Evolutionary conservation across 2,888 invertebrate species (phyloP).

Genomic region (Amitus sp.): DNA sequence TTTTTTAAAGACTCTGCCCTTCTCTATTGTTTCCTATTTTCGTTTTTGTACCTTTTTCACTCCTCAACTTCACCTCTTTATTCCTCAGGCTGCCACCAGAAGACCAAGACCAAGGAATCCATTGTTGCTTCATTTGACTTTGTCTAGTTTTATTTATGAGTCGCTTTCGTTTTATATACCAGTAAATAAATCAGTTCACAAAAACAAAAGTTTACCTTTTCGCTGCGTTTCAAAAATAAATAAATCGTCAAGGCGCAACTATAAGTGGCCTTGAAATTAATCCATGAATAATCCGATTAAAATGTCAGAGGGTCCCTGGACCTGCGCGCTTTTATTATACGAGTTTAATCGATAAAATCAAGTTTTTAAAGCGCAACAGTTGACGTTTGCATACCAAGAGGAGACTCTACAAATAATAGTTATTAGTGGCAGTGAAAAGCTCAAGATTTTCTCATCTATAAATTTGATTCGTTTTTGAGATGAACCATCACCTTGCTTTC

Average conservation of each 20-base stretch:
- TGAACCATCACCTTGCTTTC: conserved; percentile 46
- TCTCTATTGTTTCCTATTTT: conserved; percentile 31
- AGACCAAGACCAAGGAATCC: conserved; percentile 31
- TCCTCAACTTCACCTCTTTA: conserved; percentile 38
- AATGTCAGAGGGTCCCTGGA: conserved; percentile 19
- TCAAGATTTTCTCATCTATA: background rate
- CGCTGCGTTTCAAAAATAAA: too few relatives aligned
- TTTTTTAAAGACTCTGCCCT: conserved; percentile 14
- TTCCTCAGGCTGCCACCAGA: conserved; percentile 15
- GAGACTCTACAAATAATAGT: background rate
- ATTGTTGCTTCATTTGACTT: conserved; percentile 59
- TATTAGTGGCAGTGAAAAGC: background rate
- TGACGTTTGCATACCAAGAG: conserved; percentile 26
- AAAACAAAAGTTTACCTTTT: too few relatives aligned
- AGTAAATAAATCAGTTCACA: too few relatives aligned
- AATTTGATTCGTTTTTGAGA: conserved; percentile 23
- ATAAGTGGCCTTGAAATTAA: background rate
- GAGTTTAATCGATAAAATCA: conserved; percentile 54
- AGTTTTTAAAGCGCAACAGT: conserved; percentile 58
- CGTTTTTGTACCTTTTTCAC: conserved; percentile 4
- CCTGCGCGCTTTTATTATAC: conserved; percentile 52
- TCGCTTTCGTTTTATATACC: too few relatives aligned
- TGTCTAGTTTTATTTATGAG: conserved; percentile 59
- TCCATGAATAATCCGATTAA: conserved; percentile 1
- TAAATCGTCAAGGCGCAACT: too few relatives aligned